Evolutionary conservation across 2,888 invertebrate species (phyloP), one percentile per base, ranked within the genome.

Genomic region (Rhingia campestris): DNA sequence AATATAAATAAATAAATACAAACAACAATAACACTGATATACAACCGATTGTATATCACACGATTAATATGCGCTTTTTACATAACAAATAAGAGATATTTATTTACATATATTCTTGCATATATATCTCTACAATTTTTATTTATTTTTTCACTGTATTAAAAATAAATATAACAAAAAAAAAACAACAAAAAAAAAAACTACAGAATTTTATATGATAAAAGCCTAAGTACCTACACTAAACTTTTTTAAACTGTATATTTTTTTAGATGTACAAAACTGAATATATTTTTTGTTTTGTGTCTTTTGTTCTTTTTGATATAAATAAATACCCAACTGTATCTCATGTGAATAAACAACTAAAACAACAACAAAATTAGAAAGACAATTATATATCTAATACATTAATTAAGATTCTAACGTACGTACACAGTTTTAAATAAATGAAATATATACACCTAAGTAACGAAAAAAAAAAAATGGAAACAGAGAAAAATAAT

Each of bases 191-290:
- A 45, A 54, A 61, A 59, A 63, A 66, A 72, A 54, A 59, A 80
- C 70, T 66, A 72, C 59, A 72, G 51, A 84, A 79, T 79, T 84
- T 82, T 82, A 79, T 82, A 82, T 79, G 73, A 82, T 53, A 58
- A 69, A 79, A 79, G 79, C 82, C 79, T 84, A 79, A 74, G 82
- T 84, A 84, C 82, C 82, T 84, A 84, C 82, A 79, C 73, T 79
- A 69, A 79, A 82, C 63, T 69, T 54, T 22, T 69, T 56, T 58
- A 73, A 79, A 82, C 67, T 79, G 43, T 82, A 67, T 77, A 73
- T 69, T 63, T 74, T 69, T 69, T 43, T 63, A 80, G 14, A 63
- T 75, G 53, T 76, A 76, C 64, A 69, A 70, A 70, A 64, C 51
- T 63, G 41, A 58, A 37, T 22, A 35, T 22, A 53, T 45, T 30